These are phyloP conservation scores for Bubo bubo DNA, from an alignment of 2,113 vertebrate genomes.

Conservation along the genomic window DNA sequence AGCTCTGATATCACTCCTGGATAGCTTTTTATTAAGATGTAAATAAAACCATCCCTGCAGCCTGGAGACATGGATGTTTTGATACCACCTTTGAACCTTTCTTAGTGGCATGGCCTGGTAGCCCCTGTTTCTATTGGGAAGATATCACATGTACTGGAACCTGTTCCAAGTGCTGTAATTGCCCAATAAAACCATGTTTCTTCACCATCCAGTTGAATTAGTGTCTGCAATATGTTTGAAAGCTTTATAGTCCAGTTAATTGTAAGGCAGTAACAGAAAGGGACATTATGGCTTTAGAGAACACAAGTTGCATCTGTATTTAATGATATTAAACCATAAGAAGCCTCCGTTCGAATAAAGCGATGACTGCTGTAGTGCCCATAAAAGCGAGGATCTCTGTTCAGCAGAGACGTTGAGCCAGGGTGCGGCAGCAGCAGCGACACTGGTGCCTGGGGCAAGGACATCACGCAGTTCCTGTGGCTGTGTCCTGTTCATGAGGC, in stretches of 20 bases:
- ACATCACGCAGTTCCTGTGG: fast-evolving
- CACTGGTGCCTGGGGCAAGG: neutral
- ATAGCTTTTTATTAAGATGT: neutral
- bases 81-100: neutral
- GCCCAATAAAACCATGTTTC: conserved; percentile 56
- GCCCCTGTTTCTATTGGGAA: neutral
- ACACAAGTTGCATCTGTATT: conserved; percentile 63
- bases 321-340: conserved; percentile 51
- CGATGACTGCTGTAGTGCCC: neutral
- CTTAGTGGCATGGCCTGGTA: neutral
- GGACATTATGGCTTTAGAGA: conserved; percentile 46
- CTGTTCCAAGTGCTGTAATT: conserved; percentile 36
- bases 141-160: neutral
- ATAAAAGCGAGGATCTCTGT: neutral
- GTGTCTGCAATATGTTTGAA: conserved; percentile 64
- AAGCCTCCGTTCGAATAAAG: neutral
- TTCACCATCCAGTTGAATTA: conserved; percentile 60
- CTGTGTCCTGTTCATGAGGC: fast-evolving
- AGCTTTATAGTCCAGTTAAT: conserved; percentile 66
- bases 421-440: neutral
- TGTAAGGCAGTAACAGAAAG: conserved; percentile 59
- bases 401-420: neutral
- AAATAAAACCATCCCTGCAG: neutral
- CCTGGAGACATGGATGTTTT: fast-evolving
- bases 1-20: neutral